Evolutionary conservation across 2,888 invertebrate genomes (phyloP).

Genomic region (Nomada hirtipes): DNA sequence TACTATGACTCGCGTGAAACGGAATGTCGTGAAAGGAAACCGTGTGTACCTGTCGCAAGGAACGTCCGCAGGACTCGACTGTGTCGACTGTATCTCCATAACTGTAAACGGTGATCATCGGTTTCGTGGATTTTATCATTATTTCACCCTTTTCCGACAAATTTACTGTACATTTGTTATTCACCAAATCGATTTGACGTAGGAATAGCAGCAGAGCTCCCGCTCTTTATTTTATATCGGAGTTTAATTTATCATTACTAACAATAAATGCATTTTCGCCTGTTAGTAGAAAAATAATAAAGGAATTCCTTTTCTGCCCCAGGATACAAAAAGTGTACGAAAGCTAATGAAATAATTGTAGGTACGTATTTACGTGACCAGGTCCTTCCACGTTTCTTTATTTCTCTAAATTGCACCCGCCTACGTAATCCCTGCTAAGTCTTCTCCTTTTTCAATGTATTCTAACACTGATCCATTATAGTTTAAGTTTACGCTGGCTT

Average conservation of each 20-base stretch:
- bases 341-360: conserved; percentile 12
- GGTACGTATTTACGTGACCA: neutral
- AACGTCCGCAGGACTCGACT: conserved; percentile 27
- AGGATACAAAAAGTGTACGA: neutral
- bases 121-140: neutral
- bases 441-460: neutral
- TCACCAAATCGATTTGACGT: too few species aligned
- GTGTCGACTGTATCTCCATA: neutral
- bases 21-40: conserved; percentile 60
- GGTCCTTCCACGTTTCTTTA: too few species aligned
- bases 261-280: neutral
- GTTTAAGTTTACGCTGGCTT: neutral
- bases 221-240: too few species aligned
- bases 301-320: neutral
- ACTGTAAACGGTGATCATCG: neutral
- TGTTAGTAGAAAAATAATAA: neutral
- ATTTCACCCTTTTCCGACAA: neutral
- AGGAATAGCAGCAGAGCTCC: too few species aligned
- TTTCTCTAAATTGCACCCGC: neutral
- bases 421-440: neutral
- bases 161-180: too few species aligned
- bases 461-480: neutral
- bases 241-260: too few species aligned
- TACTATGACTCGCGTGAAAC: conserved; percentile 40
- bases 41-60: conserved; percentile 12